phyloP scores from a whole-genome alignment of 2,888 invertebrate species.

The Sisyra nigra region DNA sequence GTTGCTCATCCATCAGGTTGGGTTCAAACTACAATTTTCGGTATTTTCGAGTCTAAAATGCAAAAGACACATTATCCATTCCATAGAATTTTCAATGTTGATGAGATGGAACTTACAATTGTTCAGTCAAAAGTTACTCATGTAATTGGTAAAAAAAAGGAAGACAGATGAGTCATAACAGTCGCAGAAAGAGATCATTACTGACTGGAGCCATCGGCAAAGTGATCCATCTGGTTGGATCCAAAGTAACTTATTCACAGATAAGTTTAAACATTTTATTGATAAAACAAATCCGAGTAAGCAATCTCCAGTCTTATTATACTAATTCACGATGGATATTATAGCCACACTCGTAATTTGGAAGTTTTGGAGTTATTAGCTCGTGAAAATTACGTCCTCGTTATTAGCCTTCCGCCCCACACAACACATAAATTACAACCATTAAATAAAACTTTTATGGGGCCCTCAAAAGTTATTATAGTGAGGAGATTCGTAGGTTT shows the following conservation, averaged over 20 bases:
- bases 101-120: neutral
- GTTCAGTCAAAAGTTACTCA: neutral
- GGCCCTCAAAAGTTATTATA: slow-evolving; percentile 9
- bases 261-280: slow-evolving; percentile 10
- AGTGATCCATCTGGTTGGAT: slow-evolving; percentile 18
- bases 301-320: slow-evolving; percentile 15
- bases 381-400: slow-evolving; percentile 18
- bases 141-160: neutral
- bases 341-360: slow-evolving; percentile 18
- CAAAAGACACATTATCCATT: neutral
- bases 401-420: slow-evolving; percentile 20
- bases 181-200: neutral
- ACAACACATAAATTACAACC: slow-evolving; percentile 21
- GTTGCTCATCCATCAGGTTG: too few relatives aligned
- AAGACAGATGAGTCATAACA: neutral
- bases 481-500: slow-evolving; percentile 8
- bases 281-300: slow-evolving; percentile 6
- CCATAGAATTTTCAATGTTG: neutral
- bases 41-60: too few relatives aligned
- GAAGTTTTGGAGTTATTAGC: slow-evolving; percentile 19
- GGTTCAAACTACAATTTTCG: too few relatives aligned
- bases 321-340: slow-evolving; percentile 17
- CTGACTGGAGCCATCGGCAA: slow-evolving; percentile 17
- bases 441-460: slow-evolving; percentile 16
- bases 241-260: slow-evolving; percentile 16